phyloP scores from a whole-genome alignment of 2,797 vertebrate species.

The Margarornis squamiger region DNA sequence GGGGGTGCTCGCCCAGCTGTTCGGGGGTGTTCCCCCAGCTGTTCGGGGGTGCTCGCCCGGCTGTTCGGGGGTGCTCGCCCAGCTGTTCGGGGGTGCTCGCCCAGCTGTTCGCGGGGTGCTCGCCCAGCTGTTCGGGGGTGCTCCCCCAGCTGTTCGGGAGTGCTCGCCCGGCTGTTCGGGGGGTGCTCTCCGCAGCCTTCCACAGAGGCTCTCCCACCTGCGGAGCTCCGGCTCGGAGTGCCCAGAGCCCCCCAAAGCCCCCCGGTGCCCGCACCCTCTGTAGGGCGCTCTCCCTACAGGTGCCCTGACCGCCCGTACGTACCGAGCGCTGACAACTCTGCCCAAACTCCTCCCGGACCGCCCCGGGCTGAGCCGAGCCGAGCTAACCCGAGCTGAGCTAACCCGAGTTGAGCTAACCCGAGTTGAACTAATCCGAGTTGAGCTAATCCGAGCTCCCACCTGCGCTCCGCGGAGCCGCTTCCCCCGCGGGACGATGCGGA shows the following conservation, averaged over 20 bases:
- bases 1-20: neutral
- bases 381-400: too few species aligned
- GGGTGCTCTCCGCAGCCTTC: neutral
- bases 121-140: neutral
- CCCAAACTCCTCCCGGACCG: neutral
- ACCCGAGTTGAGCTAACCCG: too few species aligned
- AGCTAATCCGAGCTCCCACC: neutral
- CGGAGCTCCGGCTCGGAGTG: accelerated
- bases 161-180: too few species aligned
- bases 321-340: neutral
- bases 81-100: neutral
- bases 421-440: too few species aligned
- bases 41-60: neutral
- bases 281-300: neutral
- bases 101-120: neutral
- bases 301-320: accelerated
- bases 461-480: neutral
- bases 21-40: too few species aligned
- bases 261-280: neutral
- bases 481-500: neutral
- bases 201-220: neutral
- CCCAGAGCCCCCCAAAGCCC: neutral
- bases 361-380: too few species aligned
- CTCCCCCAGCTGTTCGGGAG: too few species aligned
- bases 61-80: neutral